These are phyloP conservation scores for Epinotia demarniana DNA, from an alignment of 2,888 invertebrate genomes.

Conservation along the genomic window DNA sequence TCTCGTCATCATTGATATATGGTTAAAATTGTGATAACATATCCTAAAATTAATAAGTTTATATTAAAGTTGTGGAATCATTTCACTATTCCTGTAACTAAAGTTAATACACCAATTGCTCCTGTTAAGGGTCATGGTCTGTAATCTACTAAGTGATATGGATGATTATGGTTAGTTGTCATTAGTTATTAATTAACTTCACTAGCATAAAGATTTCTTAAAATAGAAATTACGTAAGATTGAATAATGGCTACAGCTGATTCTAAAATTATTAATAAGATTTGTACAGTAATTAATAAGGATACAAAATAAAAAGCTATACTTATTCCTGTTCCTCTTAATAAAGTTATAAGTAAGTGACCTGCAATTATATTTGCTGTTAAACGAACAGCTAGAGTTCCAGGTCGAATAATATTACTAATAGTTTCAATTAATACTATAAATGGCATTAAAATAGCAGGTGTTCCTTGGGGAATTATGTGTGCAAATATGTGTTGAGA, in stretches of 20 bases:
- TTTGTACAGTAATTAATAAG: conserved; percentile 77
- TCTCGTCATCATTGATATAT: conserved; percentile 90
- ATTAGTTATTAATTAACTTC: conserved; percentile 80
- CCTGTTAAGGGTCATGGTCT: conserved; percentile 87
- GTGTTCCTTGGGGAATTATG: conserved; percentile 88
- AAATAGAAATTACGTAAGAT: conserved; percentile 87
- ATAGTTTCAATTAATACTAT: conserved; percentile 90
- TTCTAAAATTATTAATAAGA: conserved; percentile 83
- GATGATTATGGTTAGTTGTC: conserved; percentile 84
- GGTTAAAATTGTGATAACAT: conserved; percentile 75
- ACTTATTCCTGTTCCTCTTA: conserved; percentile 71
- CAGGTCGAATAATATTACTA: conserved; percentile 89
- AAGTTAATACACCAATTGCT: conserved; percentile 84
- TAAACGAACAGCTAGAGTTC: conserved; percentile 88
- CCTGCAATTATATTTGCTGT: conserved; percentile 91
- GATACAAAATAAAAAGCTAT: conserved; percentile 61
- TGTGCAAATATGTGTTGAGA: conserved; percentile 87
- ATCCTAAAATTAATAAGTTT: conserved; percentile 81
- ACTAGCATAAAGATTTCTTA: conserved; percentile 87
- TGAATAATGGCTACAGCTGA: conserved; percentile 86
- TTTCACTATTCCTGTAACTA: conserved; percentile 85
- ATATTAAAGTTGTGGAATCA: conserved; percentile 85
- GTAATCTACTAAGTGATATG: conserved; percentile 87
- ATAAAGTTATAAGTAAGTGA: conserved; percentile 86
- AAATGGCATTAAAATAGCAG: conserved; percentile 87